Base-by-base conservation (phyloP, 1,140 invertebrate species). In the Pinna nobilis region DNA sequence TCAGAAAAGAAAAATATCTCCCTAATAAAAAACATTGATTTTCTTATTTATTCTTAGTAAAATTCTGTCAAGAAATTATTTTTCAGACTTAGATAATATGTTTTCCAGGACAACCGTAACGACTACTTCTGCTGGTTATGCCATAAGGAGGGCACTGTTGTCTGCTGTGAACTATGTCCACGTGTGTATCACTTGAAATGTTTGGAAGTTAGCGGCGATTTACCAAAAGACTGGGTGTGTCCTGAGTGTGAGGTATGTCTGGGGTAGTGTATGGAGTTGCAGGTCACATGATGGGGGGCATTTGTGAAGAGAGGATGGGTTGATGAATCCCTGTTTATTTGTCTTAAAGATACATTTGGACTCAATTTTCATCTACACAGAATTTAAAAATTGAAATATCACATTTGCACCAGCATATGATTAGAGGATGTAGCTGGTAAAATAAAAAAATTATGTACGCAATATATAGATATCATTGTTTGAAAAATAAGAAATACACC, bases 101-200 rank as follows among this genome's bases (percentile, higher is more conserved):
- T 13, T 55, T 75, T 78, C 3, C 74, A 90, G 89, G 85, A 84
- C 44, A 82, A 81, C 66, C 75, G 86, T 57, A 89, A 90, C 79
- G 96, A 98, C 88, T 91, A 91, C 50, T 97, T 93, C 84, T 98
- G 96, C 86, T 98, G 96, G 96, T 89, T 94, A 51, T 98, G 96
- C 85, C 89, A 90, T 70, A 87, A 87, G 33, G 92, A 93, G 60
- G 92, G 92, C 0, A 91, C 92, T 68, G 89, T 90, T 13, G 89
- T 92, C 23, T 80, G 76, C 33, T 97, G 96, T 86, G 93, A 93
- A 72, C 92, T 93, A 32, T 98, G 96, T 88, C 94, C 95, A n/a
- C 90, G 96, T 11, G 93, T 94, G 0, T 97, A 92, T 89, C 96
- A 98, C 89, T 90, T 91, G 3, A 94, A 92, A 82, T 98, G 96